These are phyloP conservation scores for Caenorhabditis auriculariae DNA, from an alignment of 2,888 invertebrate species.

Conservation along the genomic window DNA sequence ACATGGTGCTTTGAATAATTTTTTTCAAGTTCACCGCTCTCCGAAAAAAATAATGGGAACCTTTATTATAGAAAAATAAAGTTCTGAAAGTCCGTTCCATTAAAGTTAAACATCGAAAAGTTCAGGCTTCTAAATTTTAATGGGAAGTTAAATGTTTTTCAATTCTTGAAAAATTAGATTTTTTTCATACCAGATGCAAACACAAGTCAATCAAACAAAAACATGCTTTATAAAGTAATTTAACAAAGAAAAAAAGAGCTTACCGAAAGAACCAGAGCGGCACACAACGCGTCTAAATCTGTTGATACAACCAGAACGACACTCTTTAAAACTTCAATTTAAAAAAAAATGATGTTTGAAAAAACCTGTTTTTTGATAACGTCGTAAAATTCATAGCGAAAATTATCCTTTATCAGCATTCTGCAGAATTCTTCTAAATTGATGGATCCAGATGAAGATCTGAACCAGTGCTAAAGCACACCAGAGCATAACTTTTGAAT, in stretches of 20 bases:
- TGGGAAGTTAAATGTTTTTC: no score
- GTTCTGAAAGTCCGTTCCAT: neutral
- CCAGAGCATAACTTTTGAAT: no score
- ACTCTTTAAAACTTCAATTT: constrained; percentile 41
- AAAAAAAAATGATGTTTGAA: neutral
- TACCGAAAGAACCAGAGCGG: constrained; percentile 51
- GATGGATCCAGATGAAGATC: no score
- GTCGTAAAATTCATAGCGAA: constrained; percentile 22
- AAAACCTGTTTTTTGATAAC: constrained; percentile 17
- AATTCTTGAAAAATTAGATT: no score
- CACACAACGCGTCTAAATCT: constrained; percentile 59
- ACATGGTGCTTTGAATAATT: no score
- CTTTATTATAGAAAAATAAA: neutral
- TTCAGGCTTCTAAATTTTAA: no score
- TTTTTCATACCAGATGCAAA: neutral
- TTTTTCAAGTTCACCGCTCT: neutral
- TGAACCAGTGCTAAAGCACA: no score
- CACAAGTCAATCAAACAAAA: neutral
- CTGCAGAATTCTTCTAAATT: constrained; percentile 3
- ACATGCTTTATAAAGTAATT: no score
- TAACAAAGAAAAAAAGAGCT: constrained; percentile 12
- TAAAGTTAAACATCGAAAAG: no score
- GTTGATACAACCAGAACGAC: constrained; percentile 48
- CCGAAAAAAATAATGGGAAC: neutral
- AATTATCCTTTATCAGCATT: constrained; percentile 25